phyloP scores from a whole-genome alignment of 2,113 vertebrate species.

The Junco hyemalis region DNA sequence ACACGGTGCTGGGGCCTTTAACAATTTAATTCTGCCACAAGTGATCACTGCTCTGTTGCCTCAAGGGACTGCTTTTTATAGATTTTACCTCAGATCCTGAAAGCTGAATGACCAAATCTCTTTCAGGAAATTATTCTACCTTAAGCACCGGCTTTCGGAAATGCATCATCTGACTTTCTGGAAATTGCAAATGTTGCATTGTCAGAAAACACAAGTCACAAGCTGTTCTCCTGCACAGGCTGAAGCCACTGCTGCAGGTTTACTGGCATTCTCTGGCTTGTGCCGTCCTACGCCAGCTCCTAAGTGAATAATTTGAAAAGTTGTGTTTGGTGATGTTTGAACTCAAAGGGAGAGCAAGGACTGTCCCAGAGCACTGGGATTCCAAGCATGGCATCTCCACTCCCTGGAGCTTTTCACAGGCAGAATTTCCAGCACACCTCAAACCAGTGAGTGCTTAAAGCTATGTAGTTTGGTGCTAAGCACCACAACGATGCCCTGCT shows the following conservation, averaged over 20 bases:
- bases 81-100: background rate
- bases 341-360: background rate
- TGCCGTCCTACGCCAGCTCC: background rate
- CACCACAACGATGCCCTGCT: background rate
- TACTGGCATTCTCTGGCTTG: background rate
- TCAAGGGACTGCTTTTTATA: background rate
- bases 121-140: background rate
- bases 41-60: background rate
- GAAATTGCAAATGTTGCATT: background rate
- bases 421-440: background rate
- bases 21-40: background rate
- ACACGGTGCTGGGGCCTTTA: background rate
- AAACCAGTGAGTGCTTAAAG: background rate
- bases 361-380: background rate
- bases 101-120: background rate
- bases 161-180: slow-evolving; percentile 8
- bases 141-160: background rate
- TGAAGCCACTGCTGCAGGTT: background rate
- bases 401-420: background rate
- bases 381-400: background rate
- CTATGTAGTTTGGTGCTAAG: background rate
- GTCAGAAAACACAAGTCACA: background rate
- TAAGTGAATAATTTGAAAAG: background rate
- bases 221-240: background rate
- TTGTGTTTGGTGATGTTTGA: background rate